Evolutionary conservation across 2,888 invertebrate genomes (phyloP).

Genomic region (Epistrophella euchroma): DNA sequence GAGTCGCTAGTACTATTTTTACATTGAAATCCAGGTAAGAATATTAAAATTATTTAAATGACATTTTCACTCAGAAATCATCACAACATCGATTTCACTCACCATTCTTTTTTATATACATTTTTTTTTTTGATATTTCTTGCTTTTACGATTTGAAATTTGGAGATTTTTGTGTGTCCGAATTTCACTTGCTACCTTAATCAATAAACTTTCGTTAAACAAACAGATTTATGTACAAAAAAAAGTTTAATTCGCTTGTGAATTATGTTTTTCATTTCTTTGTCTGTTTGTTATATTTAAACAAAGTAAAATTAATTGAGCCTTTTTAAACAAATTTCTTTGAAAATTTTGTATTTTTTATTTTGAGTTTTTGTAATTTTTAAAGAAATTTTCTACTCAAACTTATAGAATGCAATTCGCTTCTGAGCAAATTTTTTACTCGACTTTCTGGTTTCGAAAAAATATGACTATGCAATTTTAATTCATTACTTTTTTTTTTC

Average conservation of each 20-base stretch:
- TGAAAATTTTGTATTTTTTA: no score
- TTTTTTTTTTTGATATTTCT: conserved; percentile 1
- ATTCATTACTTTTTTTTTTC: not conserved
- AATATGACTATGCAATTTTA: not conserved
- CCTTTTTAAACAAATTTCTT: no score
- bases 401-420: no score
- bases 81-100: conserved; percentile 34
- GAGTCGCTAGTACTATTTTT: conserved; percentile 77
- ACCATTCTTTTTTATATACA: not conserved
- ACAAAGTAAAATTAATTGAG: no score
- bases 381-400: no score
- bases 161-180: not conserved
- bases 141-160: not conserved
- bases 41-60: no score
- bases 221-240: no score
- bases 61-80: not conserved
- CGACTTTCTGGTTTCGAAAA: not conserved
- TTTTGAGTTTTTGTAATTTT: no score
- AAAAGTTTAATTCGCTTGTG: no score
- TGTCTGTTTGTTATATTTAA: no score
- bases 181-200: conserved; percentile 27
- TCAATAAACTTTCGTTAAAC: not conserved
- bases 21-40: conserved; percentile 77
- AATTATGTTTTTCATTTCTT: no score
- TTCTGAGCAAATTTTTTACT: no score